Conservation (phyloP, 2,113 vertebrate species). For the Tylochromis polylepis region DNA sequence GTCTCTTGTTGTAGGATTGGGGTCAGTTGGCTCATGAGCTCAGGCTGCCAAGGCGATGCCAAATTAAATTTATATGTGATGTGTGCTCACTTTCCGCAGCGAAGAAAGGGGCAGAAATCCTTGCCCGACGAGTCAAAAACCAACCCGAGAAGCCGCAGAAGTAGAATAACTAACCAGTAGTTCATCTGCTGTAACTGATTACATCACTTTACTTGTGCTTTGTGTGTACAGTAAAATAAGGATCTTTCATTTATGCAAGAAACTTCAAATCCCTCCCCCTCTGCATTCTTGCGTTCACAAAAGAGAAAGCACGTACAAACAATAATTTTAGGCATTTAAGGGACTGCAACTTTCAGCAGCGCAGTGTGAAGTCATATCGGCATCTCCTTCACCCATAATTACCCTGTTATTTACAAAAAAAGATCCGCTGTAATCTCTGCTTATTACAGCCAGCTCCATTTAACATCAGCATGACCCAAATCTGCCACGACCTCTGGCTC, state of each 20-base stretch:
- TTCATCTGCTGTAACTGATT: neutral
- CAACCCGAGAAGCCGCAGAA: neutral
- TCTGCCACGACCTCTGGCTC: conserved; percentile 49
- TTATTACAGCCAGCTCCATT: conserved; percentile 24
- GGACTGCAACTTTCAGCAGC: neutral
- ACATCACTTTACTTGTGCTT: neutral
- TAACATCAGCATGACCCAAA: conserved; percentile 35
- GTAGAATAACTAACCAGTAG: neutral
- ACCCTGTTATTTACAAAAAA: conserved; percentile 9
- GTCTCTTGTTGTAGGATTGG: conserved; percentile 60
- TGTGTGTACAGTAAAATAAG: neutral
- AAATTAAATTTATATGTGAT: conserved; percentile 57
- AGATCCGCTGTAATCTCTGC: conserved; percentile 22
- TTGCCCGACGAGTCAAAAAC: neutral
- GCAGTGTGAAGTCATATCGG: conserved; percentile 5
- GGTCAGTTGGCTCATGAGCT: conserved; percentile 55
- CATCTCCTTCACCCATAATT: conserved; percentile 33
- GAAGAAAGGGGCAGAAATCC: neutral
- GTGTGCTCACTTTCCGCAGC: conserved; percentile 32
- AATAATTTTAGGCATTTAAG: conserved; percentile 1
- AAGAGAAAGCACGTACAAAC: neutral
- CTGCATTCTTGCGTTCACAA: neutral
- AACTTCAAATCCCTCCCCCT: neutral
- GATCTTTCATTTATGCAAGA: neutral
- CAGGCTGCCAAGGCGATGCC: conserved; percentile 31